Evolutionary conservation across 2,797 vertebrate species (phyloP), one percentile per base, ranked within the genome.

Genomic region (Pseudocheirus occidentalis): DNA sequence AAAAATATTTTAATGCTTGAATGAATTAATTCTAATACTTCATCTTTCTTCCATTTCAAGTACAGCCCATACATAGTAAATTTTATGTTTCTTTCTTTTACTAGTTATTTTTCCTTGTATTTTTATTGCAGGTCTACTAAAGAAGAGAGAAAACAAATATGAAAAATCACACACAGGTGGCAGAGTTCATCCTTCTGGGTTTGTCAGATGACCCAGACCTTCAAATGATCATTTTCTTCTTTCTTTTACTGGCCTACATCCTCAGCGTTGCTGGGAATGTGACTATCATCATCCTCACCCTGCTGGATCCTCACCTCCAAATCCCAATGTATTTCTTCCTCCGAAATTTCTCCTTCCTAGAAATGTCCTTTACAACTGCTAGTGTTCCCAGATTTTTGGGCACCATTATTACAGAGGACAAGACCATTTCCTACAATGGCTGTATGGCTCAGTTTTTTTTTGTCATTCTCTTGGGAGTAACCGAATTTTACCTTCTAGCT

Each of bases 291-390:
- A 50, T 87, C 24, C 73, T 87, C 10, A 87, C 73, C 40, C 73
- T 87, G 1, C 3, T 50, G 40, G 73, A 87, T 87, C 50, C 73
- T 50, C 73, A 87, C 9, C 73, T 87, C 40, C 73, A 87, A 21
- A 87, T 21, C 21, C 73, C 73, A 87, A 87, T 87, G 73, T 87
- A 87, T 87, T 87, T 87, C 73, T 87, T 87, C 73, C 73, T 87
- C 40, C 18, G 40, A 0, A 87, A 87, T 87, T 87, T 87, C 40
- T 87, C 73, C 9, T 46, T 87, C 40, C 50, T 87, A 50, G 73
- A 87, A 87, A 87, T 87, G 27, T 87, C 40, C 24, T 87, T 87
- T 87, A 87, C 73, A 46, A 87, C 73, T 87, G 40, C 31, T 9
- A 46, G 73, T 87, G 9, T 87, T 87, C 73, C 73, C 40, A 87